Evolutionary conservation across 1,140 invertebrate species (phyloP), one percentile per base, ranked within the genome.

Genomic region (Triops cancriformis): DNA sequence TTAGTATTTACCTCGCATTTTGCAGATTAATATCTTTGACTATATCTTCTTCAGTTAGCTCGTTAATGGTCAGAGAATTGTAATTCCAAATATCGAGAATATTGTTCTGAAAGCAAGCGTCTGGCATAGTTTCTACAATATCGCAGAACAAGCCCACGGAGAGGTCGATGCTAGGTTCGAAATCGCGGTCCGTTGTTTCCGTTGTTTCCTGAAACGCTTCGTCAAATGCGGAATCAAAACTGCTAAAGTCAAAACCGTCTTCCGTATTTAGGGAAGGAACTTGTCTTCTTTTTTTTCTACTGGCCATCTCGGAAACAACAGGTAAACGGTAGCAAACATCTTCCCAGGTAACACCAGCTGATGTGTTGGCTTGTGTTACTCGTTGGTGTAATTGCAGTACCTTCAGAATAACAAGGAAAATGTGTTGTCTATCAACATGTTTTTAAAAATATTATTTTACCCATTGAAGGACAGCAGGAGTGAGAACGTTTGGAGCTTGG

Each of bases 51-150:
- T 86, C 87, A 1, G 89, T 89, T 73, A 89, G 82, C 72, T 85
- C 85, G 18, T 82, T 82, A 51, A 92, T 89, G 73, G 84, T 77
- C 23, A 84, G 83, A 37, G 83, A 82, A 82, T 91, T 85, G 82
- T 87, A 91, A 37, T 88, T 85, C 91, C 91, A 93, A 79, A 93
- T 84, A 82, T 93, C 91, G 73, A 91, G 83, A 79, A 93, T 86
- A 84, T 89, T 92, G 79, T 86, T 84, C 78, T 89, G 82, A 72
- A 89, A 85, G 81, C 92, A 93, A 51, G 85, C 86, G 74, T 83
- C 84, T 64, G 87, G 85, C 79, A 91, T 86, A 74, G 81, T 87
- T 77, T 88, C 84, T 23, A 90, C 79, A 78, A 90, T 83, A 73
- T 82, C 81, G 82, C 90, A 91, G 82, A 90, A 91, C 64, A 88